Base-by-base conservation (phyloP, 1,140 invertebrate genomes). In the Harlomillsia oculata region DNA sequence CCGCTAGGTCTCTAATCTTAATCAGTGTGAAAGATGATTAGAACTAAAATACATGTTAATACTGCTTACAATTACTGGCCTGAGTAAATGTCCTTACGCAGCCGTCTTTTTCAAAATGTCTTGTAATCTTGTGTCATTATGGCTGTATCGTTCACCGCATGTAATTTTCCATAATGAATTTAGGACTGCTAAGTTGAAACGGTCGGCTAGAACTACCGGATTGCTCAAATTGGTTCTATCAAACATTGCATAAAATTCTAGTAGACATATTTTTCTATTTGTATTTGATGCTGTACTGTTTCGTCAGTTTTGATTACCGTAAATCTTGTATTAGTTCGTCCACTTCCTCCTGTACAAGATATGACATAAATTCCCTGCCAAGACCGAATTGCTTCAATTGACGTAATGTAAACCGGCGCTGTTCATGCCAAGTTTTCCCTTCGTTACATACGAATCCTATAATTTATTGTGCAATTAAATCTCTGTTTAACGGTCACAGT, bases 151-250 rank as follows among this genome's bases (percentile, higher is more conserved):
- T 67, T 77, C 80, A 0, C 89, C 85, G 53, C 89, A 85, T 71
- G 91, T 80, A 80, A 94, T 87, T 50, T 76, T 80, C 85, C 89
- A 93, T 0, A 94, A 71, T 0, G 85, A 85, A 45, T 66, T 66
- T 6, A 66, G 43, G 50, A 66, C 62, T 11, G 62, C 62, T 4
- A 56, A 26, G 18, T 64, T 58, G 18, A 66, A 44, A 11, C 59
- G 44, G 25, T 32, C 49, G 41, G 53, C 46, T 5, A 66, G 50
- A 26, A 52, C 43, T 1, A 64, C 36, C 3, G 59, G 45, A 6
- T 43, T 61, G 6, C 49, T 50, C 5, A 41, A 32, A 18, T 66
- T 55, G 26, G 32, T 46, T 41, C 64, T 65, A 30, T 34, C 6
- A 40, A 25, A 30, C 25, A 30, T 30, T 8, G 9, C 8, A 13